Conservation (phyloP, 92 coral and sea anemone genomes). For the Desmophyllum pertusum region DNA sequence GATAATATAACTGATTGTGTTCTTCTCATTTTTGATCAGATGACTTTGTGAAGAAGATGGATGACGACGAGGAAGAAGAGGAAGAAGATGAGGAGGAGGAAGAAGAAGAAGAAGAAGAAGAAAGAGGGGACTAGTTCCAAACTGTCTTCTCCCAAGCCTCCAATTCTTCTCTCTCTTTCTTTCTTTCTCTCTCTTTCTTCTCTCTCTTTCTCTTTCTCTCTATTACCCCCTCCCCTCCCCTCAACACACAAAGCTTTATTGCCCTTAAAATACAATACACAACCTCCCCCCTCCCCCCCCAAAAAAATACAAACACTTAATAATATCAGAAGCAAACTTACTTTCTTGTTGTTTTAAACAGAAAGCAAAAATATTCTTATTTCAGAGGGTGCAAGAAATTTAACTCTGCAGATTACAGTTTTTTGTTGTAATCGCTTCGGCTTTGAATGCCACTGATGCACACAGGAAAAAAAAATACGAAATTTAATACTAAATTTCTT, state of each 20-base stretch:
- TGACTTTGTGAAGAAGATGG: constrained; percentile 54
- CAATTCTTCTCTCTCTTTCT: neutral
- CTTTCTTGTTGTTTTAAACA: constrained; percentile 40
- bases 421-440: constrained; percentile 54
- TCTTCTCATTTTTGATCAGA: constrained; percentile 5
- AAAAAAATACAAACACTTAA: constrained; percentile 29
- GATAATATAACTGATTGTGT: neutral
- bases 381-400: constrained; percentile 49
- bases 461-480: constrained; percentile 23
- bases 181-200: constrained; percentile 9
- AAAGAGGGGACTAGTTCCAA: constrained; percentile 32
- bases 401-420: constrained; percentile 54
- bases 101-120: constrained; percentile 32
- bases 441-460: constrained; percentile 51
- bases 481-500: constrained; percentile 38
- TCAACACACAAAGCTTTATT: constrained; percentile 7
- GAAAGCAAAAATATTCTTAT: constrained; percentile 34
- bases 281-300: neutral
- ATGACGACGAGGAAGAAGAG: constrained; percentile 37
- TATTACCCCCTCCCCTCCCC: neutral
- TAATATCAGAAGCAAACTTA: constrained; percentile 31
- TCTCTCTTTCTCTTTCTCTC: constrained; percentile 8
- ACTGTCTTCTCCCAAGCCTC: neutral
- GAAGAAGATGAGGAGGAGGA: constrained; percentile 42
- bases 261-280: neutral